Base-by-base conservation (phyloP, 2,888 invertebrate species). In the Tortrix viridana region DNA sequence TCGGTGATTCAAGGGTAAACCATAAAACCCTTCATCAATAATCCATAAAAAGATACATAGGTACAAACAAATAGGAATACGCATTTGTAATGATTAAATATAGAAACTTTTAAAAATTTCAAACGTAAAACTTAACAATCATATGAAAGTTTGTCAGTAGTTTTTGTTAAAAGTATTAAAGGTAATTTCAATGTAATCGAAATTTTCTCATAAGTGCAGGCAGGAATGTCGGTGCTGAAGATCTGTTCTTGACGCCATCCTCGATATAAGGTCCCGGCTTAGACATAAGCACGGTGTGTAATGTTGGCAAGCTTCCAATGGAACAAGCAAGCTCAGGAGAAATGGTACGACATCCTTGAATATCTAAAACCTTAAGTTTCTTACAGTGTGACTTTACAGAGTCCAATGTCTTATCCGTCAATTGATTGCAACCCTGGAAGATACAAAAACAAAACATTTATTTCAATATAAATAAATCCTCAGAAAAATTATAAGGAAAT, bases 391-490 rank as follows among this genome's bases (percentile, higher is more conserved):
- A 71, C 68, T 81, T 85, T 37, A 95, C 86, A 16, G 92, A 88
- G 64, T 92, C 85, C 32, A 95, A 79, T 16, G 93, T 90, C 62
- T 82, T 89, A 73, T 95, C 93, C 1, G 95, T 94, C 23, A 95
- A 79, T 72, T 93, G 92, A 69, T 93, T 93, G 79, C 95, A 95
- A 63, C 93, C 93, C 93, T 94, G 88, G 19, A 89, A 90, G 3
- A 32, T 32, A 32, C 12, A 7, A 55, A 38, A 48, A 38, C 58
- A 57, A 14, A 14, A 43, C n/a, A 53, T 19, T 37, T 32, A 32
- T 32, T 32, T 32, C 32, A 32, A 32, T 32, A 32, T 32, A 26
- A 26, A 9, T 26, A 32, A 32, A 32, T 32, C 12, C 3, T 1
- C 32, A 32, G 3, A 32, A 32, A 12, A 32, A 32, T 12, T 12